phyloP scores from a whole-genome alignment of 2,888 invertebrate species.

The Hirtodrosophila cameraria region DNA sequence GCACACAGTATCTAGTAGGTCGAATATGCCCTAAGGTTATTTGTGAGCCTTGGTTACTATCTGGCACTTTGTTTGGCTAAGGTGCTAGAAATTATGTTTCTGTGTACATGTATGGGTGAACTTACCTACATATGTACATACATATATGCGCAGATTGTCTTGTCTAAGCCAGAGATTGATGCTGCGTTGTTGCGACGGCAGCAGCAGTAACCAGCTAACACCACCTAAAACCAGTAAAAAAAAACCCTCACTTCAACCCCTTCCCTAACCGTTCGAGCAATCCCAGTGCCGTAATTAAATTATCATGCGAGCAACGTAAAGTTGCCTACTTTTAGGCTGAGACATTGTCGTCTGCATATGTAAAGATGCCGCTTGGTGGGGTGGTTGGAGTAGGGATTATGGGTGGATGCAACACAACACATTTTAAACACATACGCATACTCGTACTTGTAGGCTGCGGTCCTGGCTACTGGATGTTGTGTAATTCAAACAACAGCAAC shows the following conservation, averaged over 20 bases:
- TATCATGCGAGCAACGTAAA: conserved; percentile 68
- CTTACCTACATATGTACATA: too few relatives aligned
- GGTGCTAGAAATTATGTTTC: conserved; percentile 48
- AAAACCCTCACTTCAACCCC: background rate
- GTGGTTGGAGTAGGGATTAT: background rate
- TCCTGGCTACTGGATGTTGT: conserved; percentile 51
- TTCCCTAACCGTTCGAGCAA: background rate
- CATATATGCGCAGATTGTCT: conserved; percentile 53
- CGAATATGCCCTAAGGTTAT: background rate
- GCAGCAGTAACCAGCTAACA: conserved; percentile 17
- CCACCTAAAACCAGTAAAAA: too few relatives aligned
- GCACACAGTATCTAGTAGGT: background rate
- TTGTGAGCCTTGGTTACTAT: conserved; percentile 6
- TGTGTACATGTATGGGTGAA: conserved; percentile 20
- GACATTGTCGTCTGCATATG: conserved; percentile 48
- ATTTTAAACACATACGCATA: conserved; percentile 4
- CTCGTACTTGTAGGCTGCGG: conserved; percentile 28
- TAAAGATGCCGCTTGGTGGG: conserved; percentile 32
- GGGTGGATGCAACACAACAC: background rate
- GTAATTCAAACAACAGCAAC: conserved; percentile 70
- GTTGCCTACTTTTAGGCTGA: conserved; percentile 60
- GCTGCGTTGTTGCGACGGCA: conserved; percentile 42
- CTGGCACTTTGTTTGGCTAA: conserved; percentile 31
- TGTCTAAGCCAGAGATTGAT: conserved; percentile 73
- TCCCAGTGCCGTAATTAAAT: conserved; percentile 68